phyloP scores from a whole-genome alignment of 2,888 invertebrate genomes.

The Catotricha subobsoleta region DNA sequence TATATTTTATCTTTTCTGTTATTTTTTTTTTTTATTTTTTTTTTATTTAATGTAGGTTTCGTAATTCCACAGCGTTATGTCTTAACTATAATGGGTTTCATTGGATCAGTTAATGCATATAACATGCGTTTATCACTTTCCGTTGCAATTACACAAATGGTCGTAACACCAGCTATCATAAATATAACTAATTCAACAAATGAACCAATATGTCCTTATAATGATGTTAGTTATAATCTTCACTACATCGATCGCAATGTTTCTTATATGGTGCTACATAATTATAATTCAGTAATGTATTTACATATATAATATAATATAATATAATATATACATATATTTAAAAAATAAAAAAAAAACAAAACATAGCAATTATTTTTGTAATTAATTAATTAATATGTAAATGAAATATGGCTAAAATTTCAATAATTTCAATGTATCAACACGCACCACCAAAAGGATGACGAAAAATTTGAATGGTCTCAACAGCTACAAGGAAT shows the following conservation, averaged over 20 bases:
- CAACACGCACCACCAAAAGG: too few species aligned
- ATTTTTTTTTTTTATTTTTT: too few species aligned
- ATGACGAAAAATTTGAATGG: background rate
- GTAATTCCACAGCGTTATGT: background rate
- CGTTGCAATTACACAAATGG: slow-evolving; percentile 3
- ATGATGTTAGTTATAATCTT: background rate
- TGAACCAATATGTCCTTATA: background rate
- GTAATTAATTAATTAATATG: too few species aligned
- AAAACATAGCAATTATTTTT: too few species aligned
- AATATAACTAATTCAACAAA: background rate
- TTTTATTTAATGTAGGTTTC: background rate
- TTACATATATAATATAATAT: too few species aligned
- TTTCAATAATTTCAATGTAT: too few species aligned
- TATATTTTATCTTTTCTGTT: too few species aligned
- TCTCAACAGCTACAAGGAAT: slow-evolving; percentile 3
- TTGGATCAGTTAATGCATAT: background rate
- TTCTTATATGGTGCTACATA: too few species aligned
- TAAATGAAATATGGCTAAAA: too few species aligned
- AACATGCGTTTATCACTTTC: slow-evolving; percentile 1
- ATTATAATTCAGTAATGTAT: too few species aligned
- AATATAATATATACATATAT: too few species aligned
- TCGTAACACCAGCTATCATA: background rate
- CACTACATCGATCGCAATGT: background rate
- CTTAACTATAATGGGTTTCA: slow-evolving; percentile 2
- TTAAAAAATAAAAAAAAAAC: too few species aligned